phyloP scores from a whole-genome alignment of 1,140 invertebrate species.

The Caenorhabditis brenneri region DNA sequence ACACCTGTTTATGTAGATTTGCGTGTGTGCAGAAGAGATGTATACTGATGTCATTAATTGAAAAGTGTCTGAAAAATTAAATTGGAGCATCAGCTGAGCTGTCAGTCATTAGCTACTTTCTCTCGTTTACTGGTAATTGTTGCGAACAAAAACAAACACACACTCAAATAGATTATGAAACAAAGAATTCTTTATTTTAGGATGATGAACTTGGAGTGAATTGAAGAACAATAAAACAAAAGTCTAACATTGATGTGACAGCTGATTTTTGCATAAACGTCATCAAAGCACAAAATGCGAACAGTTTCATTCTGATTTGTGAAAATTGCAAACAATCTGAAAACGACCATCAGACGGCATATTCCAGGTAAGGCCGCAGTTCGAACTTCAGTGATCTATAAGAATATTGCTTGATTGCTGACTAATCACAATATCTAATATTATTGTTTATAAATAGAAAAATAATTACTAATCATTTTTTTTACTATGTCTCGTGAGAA shows the following conservation, averaged over 20 bases:
- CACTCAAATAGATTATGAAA: background rate
- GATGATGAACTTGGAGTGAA: no score
- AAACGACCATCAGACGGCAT: background rate
- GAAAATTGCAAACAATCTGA: background rate
- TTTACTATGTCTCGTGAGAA: background rate
- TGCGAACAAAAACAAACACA: background rate
- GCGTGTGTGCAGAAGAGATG: background rate
- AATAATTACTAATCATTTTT: slow-evolving; percentile 13
- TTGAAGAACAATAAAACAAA: background rate
- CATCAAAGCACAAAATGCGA: slow-evolving; percentile 2
- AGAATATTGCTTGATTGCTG: background rate
- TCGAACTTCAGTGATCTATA: slow-evolving; percentile 17
- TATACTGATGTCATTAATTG: slow-evolving; percentile 5
- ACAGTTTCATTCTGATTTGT: background rate
- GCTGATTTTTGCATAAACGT: no score
- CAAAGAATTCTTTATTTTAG: background rate
- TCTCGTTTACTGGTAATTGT: background rate
- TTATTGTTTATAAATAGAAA: background rate
- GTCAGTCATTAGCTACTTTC: background rate
- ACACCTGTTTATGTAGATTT: background rate
- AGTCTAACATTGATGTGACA: no score
- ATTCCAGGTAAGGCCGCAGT: slow-evolving; percentile 7
- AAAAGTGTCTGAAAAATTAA: background rate
- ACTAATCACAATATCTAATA: background rate
- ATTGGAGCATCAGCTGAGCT: background rate